Evolutionary conservation across 2,888 invertebrate species (phyloP).

Genomic region (Iphiclides podalirius): DNA sequence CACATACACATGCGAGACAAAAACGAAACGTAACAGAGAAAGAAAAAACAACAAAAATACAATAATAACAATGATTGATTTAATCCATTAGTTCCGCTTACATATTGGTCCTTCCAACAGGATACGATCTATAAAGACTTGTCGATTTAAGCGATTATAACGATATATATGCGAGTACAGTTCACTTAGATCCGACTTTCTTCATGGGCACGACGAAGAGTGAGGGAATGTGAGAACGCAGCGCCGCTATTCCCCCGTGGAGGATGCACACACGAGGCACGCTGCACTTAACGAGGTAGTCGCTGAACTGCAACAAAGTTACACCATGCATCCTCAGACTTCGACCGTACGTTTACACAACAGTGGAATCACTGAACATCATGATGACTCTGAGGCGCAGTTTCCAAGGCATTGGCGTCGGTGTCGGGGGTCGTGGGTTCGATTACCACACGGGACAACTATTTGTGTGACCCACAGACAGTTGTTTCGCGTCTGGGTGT

Average conservation of each 20-base stretch:
- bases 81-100: not conserved
- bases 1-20: not conserved
- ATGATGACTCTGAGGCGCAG: no score
- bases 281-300: slow-evolving; percentile 88
- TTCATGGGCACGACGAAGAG: slow-evolving; percentile 61
- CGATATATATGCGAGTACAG: slow-evolving; percentile 11
- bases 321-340: no score
- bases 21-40: no score
- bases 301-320: slow-evolving; percentile 86
- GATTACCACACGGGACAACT: no score
- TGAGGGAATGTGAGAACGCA: slow-evolving; percentile 84
- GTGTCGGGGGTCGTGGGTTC: no score
- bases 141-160: no score
- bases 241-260: slow-evolving; percentile 92
- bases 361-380: no score
- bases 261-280: slow-evolving; percentile 90
- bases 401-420: no score
- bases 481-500: no score
- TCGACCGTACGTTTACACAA: no score
- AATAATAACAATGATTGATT: not conserved
- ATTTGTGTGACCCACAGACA: no score
- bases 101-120: slow-evolving; percentile 12
- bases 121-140: not conserved
- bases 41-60: not conserved
- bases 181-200: slow-evolving; percentile 34